Evolutionary conservation across 1,140 invertebrate genomes (phyloP), one percentile per base, ranked within the genome.

Genomic region (Pseudomyrmex sp.): DNA sequence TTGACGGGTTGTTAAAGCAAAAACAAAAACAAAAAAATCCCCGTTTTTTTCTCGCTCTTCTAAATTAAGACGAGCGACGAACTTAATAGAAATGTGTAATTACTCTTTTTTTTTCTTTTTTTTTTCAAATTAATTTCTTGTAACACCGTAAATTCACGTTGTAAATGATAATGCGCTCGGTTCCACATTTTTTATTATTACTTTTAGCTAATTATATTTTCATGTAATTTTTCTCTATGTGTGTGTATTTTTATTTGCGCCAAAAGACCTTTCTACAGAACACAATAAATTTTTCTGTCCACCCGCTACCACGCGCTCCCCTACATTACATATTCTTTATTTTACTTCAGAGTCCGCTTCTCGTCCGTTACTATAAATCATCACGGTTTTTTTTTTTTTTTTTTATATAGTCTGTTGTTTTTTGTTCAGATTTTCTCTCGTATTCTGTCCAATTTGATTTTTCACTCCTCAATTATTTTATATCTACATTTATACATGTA

Each of bases 221-320:
- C 18, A 18, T 56, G 13, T 73, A 61, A 44, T 59, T 15, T 73
- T 9, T 74, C 20, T 18, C 35, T 20, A 3, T 44, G 10, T 26
- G 7, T 54, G 26, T 50, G 46, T 23, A n/a, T 77, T 68, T 68
- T 18, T 56, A 44, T 44, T 35, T 20, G n/a, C 73, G 10, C 12
- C 23, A n/a, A 63, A 59, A 13, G 18, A 62, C 35, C 44, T 48
- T 46, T 35, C 10, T 2, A 44, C 59, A 52, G 46, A 76, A 50
- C 44, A 50, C 13, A 12, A 52, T 52, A 76, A 76, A 65, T 52
- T 35, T 75, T 75, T 62, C 26, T 54, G 48, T 66, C 15, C n/a
- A 18, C 10, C 2, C 20, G 35, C 2, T 5, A 35, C 35, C 35
- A 35, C 35, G 50, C 46, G 0, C 46, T 76, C 12, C 20, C 15